Evolutionary conservation across 1,140 invertebrate species (phyloP).

Genomic region (Sitodiplosis mosellana): DNA sequence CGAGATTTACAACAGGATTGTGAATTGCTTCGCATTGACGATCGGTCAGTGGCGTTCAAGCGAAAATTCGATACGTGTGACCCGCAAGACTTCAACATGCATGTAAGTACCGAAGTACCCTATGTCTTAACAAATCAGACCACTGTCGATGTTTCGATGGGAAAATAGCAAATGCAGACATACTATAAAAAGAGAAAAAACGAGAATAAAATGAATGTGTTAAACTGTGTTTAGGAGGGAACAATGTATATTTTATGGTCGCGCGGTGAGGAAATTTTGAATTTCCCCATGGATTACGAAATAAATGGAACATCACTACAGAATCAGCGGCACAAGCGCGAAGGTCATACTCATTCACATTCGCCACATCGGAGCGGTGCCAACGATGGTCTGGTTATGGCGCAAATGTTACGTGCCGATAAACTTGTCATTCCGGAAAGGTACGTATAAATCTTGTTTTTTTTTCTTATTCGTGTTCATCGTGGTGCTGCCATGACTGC

Average conservation of each 20-base stretch:
- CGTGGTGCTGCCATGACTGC: slow-evolving; percentile 13
- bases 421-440: slow-evolving; percentile 25
- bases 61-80: slow-evolving; percentile 88
- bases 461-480: slow-evolving; percentile 45
- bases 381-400: slow-evolving; percentile 20
- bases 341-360: slow-evolving; percentile 20
- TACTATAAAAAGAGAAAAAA: too few relatives aligned
- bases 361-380: slow-evolving; percentile 18
- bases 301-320: slow-evolving; percentile 14
- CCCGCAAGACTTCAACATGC: slow-evolving; percentile 68
- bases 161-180: too few relatives aligned
- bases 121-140: background rate
- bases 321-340: slow-evolving; percentile 71
- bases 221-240: slow-evolving; percentile 31
- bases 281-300: slow-evolving; percentile 6
- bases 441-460: slow-evolving; percentile 38
- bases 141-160: too few relatives aligned
- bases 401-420: slow-evolving; percentile 21
- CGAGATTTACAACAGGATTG: slow-evolving; percentile 69
- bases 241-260: slow-evolving; percentile 52
- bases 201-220: too few relatives aligned
- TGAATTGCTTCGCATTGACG: slow-evolving; percentile 40
- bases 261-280: slow-evolving; percentile 31
- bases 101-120: slow-evolving; percentile 32
- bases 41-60: slow-evolving; percentile 47